Percentiles rank a stretch among this genome's conserved stretches.
phyloP scores from a whole-genome alignment of 2,113 vertebrate species.

The Ctenodactylus gundi region DNA sequence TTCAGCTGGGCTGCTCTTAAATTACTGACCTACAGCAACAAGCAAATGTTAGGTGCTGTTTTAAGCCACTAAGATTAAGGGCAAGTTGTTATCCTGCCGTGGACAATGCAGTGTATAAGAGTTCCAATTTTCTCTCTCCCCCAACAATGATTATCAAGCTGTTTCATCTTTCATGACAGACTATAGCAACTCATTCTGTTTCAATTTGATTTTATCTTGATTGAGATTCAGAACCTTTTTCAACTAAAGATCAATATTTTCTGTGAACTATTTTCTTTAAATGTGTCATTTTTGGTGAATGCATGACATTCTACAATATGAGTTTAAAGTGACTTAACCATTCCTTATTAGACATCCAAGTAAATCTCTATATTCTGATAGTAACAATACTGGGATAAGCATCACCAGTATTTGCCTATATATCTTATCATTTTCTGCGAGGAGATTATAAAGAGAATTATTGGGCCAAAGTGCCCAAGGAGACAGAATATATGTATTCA shows the following conservation, averaged over 20 bases:
- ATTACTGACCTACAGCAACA: not conserved
- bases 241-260: not conserved
- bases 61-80: not conserved
- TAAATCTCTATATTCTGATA: not conserved
- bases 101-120: no score
- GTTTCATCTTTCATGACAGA: not conserved
- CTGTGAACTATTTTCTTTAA: conserved; percentile 29
- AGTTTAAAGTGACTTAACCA: not conserved
- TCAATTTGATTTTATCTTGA: not conserved
- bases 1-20: not conserved
- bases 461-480: not conserved
- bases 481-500: not conserved
- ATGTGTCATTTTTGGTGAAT: not conserved
- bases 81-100: not conserved
- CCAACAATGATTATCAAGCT: not conserved
- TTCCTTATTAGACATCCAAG: not conserved
- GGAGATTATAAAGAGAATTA: not conserved
- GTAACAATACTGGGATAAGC: not conserved
- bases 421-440: not conserved
- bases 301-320: not conserved
- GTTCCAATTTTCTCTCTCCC: not conserved
- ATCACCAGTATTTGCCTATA: not conserved
- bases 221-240: not conserved
- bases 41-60: not conserved
- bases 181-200: not conserved